Evolutionary conservation across 2,888 invertebrate genomes (phyloP), one percentile per base, ranked within the genome.

Genomic region (Bibio marci): DNA sequence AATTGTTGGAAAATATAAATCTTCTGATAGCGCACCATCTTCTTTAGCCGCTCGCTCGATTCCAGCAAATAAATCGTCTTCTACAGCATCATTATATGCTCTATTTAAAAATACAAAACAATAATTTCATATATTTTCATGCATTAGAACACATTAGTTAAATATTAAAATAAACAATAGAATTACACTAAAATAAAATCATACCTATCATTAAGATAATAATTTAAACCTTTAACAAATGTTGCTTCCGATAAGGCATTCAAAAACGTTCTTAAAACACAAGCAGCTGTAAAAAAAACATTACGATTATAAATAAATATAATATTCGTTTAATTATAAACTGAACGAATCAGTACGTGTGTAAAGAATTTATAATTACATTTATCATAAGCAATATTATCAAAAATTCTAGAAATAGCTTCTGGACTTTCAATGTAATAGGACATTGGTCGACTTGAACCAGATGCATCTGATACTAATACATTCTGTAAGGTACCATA

Each of bases 191-290:
- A n/a, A n/a, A n/a, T n/a, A n/a, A n/a, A n/a, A n/a, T n/a, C n/a
- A n/a, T 47, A 67, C 67, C 59, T 57, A 30, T 49, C 51, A 7
- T 43, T 50, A 2, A 67, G 49, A 52, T 69, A 70, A 31, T 53
- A 53, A 25, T 55, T 49, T 1, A 71, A 54, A 10, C 76, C 78
- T 25, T 56, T 54, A 41, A 65, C 63, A 56, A 80, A 76, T 4
- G 67, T 57, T 30, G 63, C 61, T 38, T 72, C 33, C 12, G 44
- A 42, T 7, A 71, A 52, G 50, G 65, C 60, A 43, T 69, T 65
- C 30, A 67, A 63, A 53, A 71, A 57, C 72, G 73, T 73, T 12
- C 70, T 64, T 35, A 73, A 62, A 3, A 73, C 66, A 40, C 70
- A 69, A 4, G 66, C 66, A 44, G 67, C 67, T 67, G 51, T 1